Conservation (phyloP, 1,140 invertebrate genomes). For the Eueides isabella region DNA sequence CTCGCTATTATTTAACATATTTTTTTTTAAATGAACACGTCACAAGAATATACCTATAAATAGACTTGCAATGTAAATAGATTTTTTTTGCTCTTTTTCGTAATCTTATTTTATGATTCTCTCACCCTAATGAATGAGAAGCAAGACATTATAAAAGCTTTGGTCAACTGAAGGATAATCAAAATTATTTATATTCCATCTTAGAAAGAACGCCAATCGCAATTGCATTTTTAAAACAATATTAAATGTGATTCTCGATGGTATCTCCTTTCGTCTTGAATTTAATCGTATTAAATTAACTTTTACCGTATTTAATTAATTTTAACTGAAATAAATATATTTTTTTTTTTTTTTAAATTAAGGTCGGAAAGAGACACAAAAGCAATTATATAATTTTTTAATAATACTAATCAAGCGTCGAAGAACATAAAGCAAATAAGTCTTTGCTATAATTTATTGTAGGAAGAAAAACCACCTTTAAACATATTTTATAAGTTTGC, state of each 20-base stretch:
- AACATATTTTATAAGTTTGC: too few relatives aligned
- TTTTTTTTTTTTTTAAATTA: too few relatives aligned
- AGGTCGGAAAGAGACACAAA: too few relatives aligned
- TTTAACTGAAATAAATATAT: too few relatives aligned
- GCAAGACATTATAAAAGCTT: constrained; percentile 5
- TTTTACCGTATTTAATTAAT: too few relatives aligned
- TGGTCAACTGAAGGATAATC: constrained; percentile 13
- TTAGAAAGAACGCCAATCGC: background rate
- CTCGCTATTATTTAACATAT: too few relatives aligned
- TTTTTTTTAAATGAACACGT: background rate
- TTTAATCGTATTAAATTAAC: too few relatives aligned
- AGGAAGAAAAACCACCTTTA: too few relatives aligned
- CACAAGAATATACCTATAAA: background rate
- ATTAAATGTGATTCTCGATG: background rate
- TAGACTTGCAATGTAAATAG: constrained; percentile 1
- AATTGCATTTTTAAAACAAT: background rate
- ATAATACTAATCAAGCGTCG: background rate
- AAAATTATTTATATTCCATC: background rate
- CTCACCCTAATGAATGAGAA: constrained; percentile 23
- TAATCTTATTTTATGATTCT: constrained; percentile 25
- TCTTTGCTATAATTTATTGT: too few relatives aligned
- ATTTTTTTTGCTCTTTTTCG: constrained; percentile 21
- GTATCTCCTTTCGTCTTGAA: too few relatives aligned
- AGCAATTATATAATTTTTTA: too few relatives aligned
- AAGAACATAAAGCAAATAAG: too few relatives aligned